Evolutionary conservation across 2,113 vertebrate genomes (phyloP).

Genomic region (Panurus biarmicus): DNA sequence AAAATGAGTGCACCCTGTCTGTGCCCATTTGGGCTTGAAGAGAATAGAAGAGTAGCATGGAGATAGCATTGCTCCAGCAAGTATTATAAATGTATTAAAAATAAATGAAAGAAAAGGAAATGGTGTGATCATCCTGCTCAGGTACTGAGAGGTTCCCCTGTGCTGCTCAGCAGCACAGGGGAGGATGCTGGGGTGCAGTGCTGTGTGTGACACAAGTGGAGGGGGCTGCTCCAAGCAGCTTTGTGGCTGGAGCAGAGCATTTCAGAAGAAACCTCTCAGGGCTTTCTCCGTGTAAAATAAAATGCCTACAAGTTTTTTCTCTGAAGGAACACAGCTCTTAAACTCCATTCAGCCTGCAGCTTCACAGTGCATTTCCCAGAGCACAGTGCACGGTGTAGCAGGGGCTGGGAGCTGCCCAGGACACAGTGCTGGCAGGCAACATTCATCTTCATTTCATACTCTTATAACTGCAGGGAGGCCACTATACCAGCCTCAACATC

Average conservation of each 20-base stretch:
- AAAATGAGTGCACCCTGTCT: not conserved
- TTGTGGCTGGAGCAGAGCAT: not conserved
- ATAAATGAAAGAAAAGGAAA: not conserved
- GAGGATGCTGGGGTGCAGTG: not conserved
- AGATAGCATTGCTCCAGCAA: not conserved
- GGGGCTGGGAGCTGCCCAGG: not conserved
- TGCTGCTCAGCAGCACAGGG: not conserved
- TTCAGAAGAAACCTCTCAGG: not conserved
- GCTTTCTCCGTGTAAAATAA: not conserved
- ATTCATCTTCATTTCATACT: not conserved
- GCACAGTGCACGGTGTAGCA: not conserved
- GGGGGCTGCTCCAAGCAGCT: not conserved
- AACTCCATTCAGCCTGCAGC: not conserved
- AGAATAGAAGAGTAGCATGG: not conserved
- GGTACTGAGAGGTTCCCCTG: not conserved
- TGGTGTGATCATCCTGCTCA: rapidly evolving
- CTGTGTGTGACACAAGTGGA: rapidly evolving
- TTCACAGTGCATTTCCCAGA: not conserved
- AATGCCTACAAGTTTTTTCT: not conserved
- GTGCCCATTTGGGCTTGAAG: not conserved
- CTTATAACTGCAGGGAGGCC: not conserved
- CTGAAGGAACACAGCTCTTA: not conserved
- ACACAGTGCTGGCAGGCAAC: not conserved
- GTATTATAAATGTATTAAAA: not conserved
- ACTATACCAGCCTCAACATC: not conserved